Percentiles rank a stretch among this genome's conserved stretches.
phyloP scores from a whole-genome alignment of 2,888 invertebrate species.

The Mamestra brassicae region DNA sequence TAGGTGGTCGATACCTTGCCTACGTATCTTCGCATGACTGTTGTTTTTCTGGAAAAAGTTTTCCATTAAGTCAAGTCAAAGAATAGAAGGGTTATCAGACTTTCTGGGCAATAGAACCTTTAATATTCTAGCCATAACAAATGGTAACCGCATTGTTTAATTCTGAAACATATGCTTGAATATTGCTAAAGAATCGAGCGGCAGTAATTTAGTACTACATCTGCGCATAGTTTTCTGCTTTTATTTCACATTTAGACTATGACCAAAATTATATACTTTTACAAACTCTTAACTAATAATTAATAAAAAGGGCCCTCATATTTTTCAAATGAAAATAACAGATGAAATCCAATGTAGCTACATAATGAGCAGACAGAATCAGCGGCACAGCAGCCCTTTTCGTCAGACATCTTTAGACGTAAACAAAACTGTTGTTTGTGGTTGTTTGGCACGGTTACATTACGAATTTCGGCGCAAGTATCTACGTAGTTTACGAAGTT shows the following conservation, averaged over 20 bases:
- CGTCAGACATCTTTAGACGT: constrained; percentile 9
- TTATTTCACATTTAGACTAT: not conserved
- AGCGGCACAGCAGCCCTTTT: not conserved
- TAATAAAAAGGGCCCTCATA: not conserved
- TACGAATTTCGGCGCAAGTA: constrained; percentile 24
- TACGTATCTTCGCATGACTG: not conserved
- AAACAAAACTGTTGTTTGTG: constrained; percentile 5
- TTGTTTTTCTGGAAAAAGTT: not conserved
- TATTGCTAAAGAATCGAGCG: not conserved
- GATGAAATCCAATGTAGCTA: not conserved
- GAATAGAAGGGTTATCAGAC: not conserved
- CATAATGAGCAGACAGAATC: not conserved
- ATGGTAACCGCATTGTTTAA: not conserved
- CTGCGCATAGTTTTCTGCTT: not conserved
- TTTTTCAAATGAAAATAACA: not conserved
- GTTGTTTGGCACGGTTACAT: constrained; percentile 22
- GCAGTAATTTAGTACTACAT: not conserved
- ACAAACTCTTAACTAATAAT: too few relatives aligned
- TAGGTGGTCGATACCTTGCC: constrained; percentile 20
- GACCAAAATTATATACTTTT: too few relatives aligned
- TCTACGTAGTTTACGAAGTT: constrained; percentile 27
- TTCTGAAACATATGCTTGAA: not conserved
- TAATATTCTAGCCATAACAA: not conserved
- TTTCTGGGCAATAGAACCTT: not conserved
- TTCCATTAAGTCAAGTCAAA: not conserved